Base-by-base conservation (phyloP, 2,888 invertebrate species). In the Scaptomyza flava region DNA sequence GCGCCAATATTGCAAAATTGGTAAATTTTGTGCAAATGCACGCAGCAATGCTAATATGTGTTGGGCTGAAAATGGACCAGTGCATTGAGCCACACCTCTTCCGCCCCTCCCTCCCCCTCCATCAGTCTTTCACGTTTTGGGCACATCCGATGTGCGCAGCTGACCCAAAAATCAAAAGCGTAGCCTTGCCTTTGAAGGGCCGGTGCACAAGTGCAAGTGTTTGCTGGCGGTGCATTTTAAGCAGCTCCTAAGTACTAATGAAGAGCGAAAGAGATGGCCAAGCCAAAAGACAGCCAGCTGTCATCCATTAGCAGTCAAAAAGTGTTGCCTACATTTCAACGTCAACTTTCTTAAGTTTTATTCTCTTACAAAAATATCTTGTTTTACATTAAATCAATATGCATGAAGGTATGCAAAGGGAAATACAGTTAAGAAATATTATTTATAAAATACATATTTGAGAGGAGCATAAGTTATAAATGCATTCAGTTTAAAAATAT, bases 261-360 rank as follows among this genome's bases (percentile, higher is more conserved):
- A 36, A 30, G 14, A 38, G 38, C 4, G 17, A n/a, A 14, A 20
- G 47, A 3, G 1, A 14, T 11, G 14, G 7, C 1, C 12, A 14
- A 0, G 3, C 31, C 6, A 11, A 6, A n/a, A n/a, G 3, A 38
- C 27, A 27, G 27, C 27, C 7, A n/a, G 23, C 62, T 36, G 59
- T n/a, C 12, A 23, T 11, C 4, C 42, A 50, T 50, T 36, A 45
- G 38, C 48, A 20, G 47, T 9, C 23, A 1, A 56, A 58, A 72
- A 62, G 34, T 45, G 53, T 57, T 67, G 62, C 53, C 70, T 57
- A 66, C 73, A 46, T 54, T 53, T 48, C 27, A 20, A 51, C 60
- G 50, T 9, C 38, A 45, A 60, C 31, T 50, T 58, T 56, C 34
- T 23, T 23, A 2, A 23, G 3, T 23, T 23, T 23, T 23, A 23